Evolutionary conservation across 2,113 vertebrate species (phyloP).

Genomic region (Oreocharis arfaki): DNA sequence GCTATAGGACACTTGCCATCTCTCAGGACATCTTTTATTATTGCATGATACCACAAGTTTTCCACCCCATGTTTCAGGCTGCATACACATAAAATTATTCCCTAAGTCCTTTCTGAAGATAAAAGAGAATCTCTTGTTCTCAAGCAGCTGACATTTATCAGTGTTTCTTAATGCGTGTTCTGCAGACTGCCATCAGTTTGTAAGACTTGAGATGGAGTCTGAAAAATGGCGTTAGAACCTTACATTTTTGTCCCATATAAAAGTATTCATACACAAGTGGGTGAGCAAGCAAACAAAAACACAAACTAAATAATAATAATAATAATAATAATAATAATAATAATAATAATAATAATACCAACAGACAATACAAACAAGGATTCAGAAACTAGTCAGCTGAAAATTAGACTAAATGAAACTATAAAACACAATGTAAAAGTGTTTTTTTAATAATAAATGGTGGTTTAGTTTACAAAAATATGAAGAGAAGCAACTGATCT

Average conservation of each 20-base stretch:
- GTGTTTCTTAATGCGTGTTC: background rate
- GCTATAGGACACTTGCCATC: background rate
- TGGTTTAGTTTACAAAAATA: background rate
- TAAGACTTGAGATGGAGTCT: background rate
- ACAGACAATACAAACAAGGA: background rate
- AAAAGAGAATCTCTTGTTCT: background rate
- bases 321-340: background rate
- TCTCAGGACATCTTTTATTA: background rate
- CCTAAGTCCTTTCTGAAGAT: background rate
- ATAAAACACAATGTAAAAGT: background rate
- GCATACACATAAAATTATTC: background rate
- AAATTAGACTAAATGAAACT: background rate
- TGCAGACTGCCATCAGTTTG: background rate
- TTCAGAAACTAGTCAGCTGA: background rate
- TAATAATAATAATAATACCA: background rate
- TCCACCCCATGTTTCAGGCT: background rate
- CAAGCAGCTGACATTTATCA: background rate
- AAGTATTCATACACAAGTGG: background rate
- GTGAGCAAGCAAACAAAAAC: accelerated
- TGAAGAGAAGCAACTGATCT: background rate
- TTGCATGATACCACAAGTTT: background rate
- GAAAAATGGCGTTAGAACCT: background rate
- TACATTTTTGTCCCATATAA: background rate
- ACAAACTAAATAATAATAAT: background rate
- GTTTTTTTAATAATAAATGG: background rate